Evolutionary conservation across 2,113 vertebrate species (phyloP).

Genomic region (Apeltes quadracus): DNA sequence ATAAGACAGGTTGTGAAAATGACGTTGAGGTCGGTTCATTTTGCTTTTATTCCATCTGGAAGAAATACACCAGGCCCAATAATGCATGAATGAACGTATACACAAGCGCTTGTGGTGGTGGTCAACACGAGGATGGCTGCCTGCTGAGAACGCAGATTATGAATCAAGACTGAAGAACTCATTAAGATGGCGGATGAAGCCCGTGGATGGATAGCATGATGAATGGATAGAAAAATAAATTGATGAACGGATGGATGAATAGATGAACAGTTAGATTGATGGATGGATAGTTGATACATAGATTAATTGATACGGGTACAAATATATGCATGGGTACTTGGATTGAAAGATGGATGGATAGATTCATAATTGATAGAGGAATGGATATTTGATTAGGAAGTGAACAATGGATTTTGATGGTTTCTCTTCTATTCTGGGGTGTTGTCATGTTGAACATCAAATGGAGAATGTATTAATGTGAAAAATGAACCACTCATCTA

Average conservation of each 20-base stretch:
- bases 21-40: slow-evolving; percentile 7
- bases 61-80: slow-evolving; percentile 18
- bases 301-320: not conserved
- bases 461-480: slow-evolving; percentile 7
- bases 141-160: slow-evolving; percentile 77
- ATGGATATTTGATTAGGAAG: not conserved
- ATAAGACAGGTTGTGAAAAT: not conserved
- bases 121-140: slow-evolving; percentile 56
- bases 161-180: slow-evolving; percentile 76
- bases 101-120: slow-evolving; percentile 19
- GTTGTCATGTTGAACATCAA: slow-evolving; percentile 41
- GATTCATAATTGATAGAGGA: not conserved
- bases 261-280: not conserved
- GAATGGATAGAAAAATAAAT: slow-evolving; percentile 58
- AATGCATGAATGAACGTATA: not conserved
- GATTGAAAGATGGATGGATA: not conserved
- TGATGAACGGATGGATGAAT: not conserved
- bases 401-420: not conserved
- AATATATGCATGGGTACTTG: not conserved
- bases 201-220: slow-evolving; percentile 10
- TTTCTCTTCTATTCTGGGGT: not conserved
- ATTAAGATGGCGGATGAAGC: slow-evolving; percentile 77
- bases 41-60: not conserved
- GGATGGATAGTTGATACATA: not conserved
- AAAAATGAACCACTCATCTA: slow-evolving; percentile 19